Conservation (phyloP, 2,797 vertebrate genomes). For the Coendou prehensilis region DNA sequence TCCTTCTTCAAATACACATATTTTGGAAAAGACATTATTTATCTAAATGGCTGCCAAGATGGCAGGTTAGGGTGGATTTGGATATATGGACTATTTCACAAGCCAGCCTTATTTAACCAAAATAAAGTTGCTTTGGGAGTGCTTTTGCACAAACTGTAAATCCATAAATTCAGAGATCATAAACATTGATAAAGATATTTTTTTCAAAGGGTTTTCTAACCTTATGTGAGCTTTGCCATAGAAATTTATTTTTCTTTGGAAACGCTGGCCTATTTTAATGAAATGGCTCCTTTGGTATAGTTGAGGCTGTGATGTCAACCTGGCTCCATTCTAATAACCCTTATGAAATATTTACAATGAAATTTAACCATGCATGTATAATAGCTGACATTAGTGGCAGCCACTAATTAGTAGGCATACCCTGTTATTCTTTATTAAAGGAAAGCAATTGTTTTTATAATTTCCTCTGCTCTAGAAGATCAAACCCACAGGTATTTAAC, state of each 20-base stretch:
- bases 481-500: constrained; percentile 63
- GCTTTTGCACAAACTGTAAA: constrained; percentile 70
- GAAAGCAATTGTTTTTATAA: constrained; percentile 17
- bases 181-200: constrained; percentile 69
- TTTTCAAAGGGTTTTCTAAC: constrained; percentile 69
- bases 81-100: constrained; percentile 65
- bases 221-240: constrained; percentile 67
- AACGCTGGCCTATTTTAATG: constrained; percentile 68
- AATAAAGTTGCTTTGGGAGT: constrained; percentile 68
- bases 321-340: constrained; percentile 56
- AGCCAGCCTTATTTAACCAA: constrained; percentile 66
- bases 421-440: constrained; percentile 65
- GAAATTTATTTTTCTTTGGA: constrained; percentile 73
- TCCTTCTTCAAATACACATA: constrained; percentile 59
- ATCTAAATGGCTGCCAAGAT: constrained; percentile 52
- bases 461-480: constrained; percentile 62
- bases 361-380: not conserved
- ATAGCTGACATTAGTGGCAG: constrained; percentile 45
- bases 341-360: constrained; percentile 76
- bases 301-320: constrained; percentile 71
- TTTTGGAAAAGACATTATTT: constrained; percentile 76
- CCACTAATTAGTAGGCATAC: constrained; percentile 3
- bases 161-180: constrained; percentile 77
- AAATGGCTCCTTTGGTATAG: constrained; percentile 71
- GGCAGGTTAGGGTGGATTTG: constrained; percentile 41